Base-by-base conservation (phyloP, 2,888 invertebrate species). In the Lamproptera curius region DNA sequence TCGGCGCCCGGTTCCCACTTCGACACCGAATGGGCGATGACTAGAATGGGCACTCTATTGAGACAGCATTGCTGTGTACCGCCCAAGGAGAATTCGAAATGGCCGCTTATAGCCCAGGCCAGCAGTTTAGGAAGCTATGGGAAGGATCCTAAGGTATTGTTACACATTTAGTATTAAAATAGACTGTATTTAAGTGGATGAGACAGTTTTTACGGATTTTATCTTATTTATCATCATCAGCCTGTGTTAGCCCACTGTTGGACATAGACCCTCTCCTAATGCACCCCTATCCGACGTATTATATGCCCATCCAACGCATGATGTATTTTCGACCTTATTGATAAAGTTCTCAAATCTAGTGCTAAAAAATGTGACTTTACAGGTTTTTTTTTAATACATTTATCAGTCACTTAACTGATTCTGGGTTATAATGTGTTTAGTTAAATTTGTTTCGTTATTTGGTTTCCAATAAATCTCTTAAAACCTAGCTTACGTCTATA, bases 61-160 rank as follows among this genome's bases (percentile, higher is more conserved):
- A 86, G 90, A 2, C 90, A 92, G 51, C 90, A 95, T 68, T 93
- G 93, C 26, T 72, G 76, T 0, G 62, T 89, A 0, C 77, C 90
- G 0, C 61, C 87, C 0, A 67, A 70, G 1, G 88, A 91, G 59
- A 79, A 81, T 8, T 59, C 69, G 0, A 61, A 70, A 5, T 94
- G 95, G 91, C 91, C 93, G 0, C 83, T 97, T 0, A 73, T 97
- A 2, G 94, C 94, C 0, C 98, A 98, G 78, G 94, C 96, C 46
- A 97, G 97, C 20, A 97, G 97, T 56, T 92, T 98, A 33, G 98
- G 98, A 16, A 94, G 93, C 52, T 89, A 95, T 42, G 97, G 97
- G 1, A 87, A 92, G 9, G 90, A 89, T 41, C 82, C 92, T 0
- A 73, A 71, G 70, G 88, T 85, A 48, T n/a, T n/a, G n/a, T n/a